Evolutionary conservation across 2,113 vertebrate species (phyloP).

Genomic region (Hippocampus comes): DNA sequence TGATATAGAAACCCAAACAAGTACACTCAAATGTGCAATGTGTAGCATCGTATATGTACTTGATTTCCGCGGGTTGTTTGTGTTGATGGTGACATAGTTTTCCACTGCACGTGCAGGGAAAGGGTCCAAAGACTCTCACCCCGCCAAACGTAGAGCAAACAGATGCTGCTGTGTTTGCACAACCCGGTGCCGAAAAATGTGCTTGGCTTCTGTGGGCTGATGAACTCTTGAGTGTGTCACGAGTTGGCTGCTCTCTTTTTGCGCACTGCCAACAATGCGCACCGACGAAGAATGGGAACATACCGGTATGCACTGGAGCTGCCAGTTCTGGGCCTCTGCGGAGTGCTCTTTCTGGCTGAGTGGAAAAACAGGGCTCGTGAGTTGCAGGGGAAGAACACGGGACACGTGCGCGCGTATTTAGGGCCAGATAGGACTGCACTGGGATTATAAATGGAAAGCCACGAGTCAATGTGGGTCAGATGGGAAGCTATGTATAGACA

Average conservation of each 20-base stretch:
- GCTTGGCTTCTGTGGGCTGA: constrained; percentile 24
- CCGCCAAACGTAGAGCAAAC: neutral
- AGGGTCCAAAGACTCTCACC: neutral
- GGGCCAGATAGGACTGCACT: constrained; percentile 17
- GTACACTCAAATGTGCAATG: too few relatives aligned
- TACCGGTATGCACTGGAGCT: constrained; percentile 6
- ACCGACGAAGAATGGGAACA: neutral
- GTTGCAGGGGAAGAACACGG: constrained; percentile 15
- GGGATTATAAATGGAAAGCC: constrained; percentile 23
- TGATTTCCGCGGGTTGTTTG: neutral
- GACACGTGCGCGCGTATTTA: constrained; percentile 4
- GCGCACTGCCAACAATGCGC: constrained; percentile 29
- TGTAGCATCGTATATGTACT: too few relatives aligned
- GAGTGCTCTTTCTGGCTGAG: constrained; percentile 1
- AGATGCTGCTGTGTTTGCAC: constrained; percentile 49
- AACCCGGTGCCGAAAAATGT: constrained; percentile 39
- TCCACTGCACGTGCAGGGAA: constrained; percentile 1
- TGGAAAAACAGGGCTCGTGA: constrained; percentile 10
- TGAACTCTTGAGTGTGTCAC: constrained; percentile 30
- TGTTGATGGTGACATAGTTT: neutral
- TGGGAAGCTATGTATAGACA: constrained; percentile 26
- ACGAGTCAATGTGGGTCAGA: neutral
- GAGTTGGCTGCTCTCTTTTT: constrained; percentile 29
- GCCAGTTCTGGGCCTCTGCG: constrained; percentile 7
- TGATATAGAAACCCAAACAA: neutral